A percentile compares a stretch with the other conserved stretches of the same genome.
Conservation (phyloP, 2,888 invertebrate species). For the Colletes collaris region DNA sequence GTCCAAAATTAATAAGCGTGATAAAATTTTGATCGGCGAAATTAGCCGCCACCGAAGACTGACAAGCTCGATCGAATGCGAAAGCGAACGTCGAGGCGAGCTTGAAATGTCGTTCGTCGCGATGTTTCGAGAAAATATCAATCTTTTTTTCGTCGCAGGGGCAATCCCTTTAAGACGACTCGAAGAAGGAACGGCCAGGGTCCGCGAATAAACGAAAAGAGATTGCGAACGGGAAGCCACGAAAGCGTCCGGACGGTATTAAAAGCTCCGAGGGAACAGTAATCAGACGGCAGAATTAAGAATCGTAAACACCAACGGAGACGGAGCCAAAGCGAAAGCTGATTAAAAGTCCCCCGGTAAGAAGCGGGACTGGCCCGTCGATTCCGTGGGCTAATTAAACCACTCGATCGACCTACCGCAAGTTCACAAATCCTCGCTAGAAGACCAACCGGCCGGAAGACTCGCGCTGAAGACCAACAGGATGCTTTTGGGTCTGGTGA, state of each 20-base stretch:
- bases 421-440: constrained; percentile 47
- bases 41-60: too few species aligned
- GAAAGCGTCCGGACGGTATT: constrained; percentile 11
- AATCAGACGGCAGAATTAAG: constrained; percentile 52
- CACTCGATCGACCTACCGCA: constrained; percentile 46
- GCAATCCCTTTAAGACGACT: constrained; percentile 7
- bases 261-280: constrained; percentile 40
- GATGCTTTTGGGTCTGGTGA: too few species aligned
- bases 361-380: constrained; percentile 3
- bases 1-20: too few species aligned
- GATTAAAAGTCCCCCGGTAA: constrained; percentile 45
- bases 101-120: too few species aligned
- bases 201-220: constrained; percentile 24
- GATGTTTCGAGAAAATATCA: too few species aligned
- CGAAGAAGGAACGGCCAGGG: constrained; percentile 9
- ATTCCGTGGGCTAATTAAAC: constrained; percentile 45
- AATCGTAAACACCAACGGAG: constrained; percentile 38
- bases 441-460: too few species aligned
- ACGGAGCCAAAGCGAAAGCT: constrained; percentile 45
- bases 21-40: too few species aligned
- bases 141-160: too few species aligned
- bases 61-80: too few species aligned
- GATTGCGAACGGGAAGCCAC: neutral
- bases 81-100: too few species aligned
- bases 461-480: too few species aligned